Evolutionary conservation across 53 echinoderm and acorn worm genomes (phyloP), one percentile per base, ranked within the genome.

Genomic region (Glandiceps talaboti): DNA sequence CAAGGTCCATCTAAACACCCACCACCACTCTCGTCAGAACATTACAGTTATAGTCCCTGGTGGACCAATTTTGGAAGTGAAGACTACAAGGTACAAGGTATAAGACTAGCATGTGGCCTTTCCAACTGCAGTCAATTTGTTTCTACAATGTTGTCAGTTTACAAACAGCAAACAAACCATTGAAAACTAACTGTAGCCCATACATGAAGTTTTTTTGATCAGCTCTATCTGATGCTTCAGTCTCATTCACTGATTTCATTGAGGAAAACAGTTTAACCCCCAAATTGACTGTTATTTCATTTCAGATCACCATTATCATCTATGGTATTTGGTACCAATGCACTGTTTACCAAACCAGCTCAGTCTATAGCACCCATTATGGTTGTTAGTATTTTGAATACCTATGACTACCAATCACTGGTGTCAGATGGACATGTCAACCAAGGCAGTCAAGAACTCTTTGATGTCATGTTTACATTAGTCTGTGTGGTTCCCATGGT

Each of bases 281-380:
- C 6, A 75, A 33, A 74, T 74, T 74, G 77, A 29, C 31, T 77
- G 31, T 84, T 30, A 31, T 73, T 74, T n/a, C n/a, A n/a, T 6
- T 33, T 14, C 86, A 97, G 97, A 76, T 85, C 84, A 33, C 99
- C 99, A 30, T 77, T 99, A 29, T 99, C 99, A 26, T 94, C 93
- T 31, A 93, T 89, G 76, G 93, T 99, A 64, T 99, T 93, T 82
- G 99, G 91, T 14, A 93, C 91, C 91, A 99, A 99, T 73, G 99
- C 99, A 14, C 83, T 99, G 31, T 99, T 99, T 82, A 99, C 99
- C 75, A 99, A 99, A 74, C 89, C 99, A 28, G 99, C 99, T 6
- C 73, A 80, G 33, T 99, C 99, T 28, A 75, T 93, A 14, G 89
- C 99, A 20, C 99, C 99, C 0, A 93, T 94, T 91, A 26, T 91